A percentile compares a stretch with the other conserved stretches of the same genome.
These are phyloP conservation scores for Prietella phreatophila DNA, from an alignment of 2,113 vertebrate genomes.

Conservation along the genomic window DNA sequence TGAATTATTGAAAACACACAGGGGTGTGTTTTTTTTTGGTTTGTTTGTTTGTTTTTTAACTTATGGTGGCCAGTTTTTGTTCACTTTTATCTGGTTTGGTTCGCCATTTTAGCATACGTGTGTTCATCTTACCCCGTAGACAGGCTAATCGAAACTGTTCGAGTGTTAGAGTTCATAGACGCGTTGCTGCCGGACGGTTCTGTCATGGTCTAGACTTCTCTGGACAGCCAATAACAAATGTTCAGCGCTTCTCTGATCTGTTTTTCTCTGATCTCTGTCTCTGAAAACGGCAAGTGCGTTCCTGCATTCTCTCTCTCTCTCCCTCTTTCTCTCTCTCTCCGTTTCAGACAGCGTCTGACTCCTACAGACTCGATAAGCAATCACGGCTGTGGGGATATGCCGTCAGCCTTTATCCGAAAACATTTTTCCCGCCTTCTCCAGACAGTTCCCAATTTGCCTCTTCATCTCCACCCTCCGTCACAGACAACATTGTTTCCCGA, in stretches of 20 bases:
- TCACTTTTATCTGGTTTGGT: neutral
- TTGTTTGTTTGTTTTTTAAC: neutral
- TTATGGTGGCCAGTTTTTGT: neutral
- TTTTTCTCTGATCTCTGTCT: neutral
- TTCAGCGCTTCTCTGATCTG: neutral
- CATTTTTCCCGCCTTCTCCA: neutral
- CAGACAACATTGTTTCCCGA: conserved; percentile 19
- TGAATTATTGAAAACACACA: conserved; percentile 21
- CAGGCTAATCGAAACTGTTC: neutral
- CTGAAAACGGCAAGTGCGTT: neutral
- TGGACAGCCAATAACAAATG: neutral
- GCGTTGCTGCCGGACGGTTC: neutral
- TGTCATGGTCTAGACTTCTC: neutral
- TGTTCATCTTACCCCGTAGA: neutral
- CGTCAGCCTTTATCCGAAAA: conserved; percentile 24
- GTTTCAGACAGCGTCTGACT: conserved; percentile 39
- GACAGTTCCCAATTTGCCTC: conserved; percentile 39
- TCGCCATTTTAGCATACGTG: too few relatives aligned
- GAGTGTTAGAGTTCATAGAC: neutral
- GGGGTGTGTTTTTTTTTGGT: neutral
- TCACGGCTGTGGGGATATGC: conserved; percentile 25
- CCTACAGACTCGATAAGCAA: conserved; percentile 40
- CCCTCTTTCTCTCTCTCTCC: neutral
- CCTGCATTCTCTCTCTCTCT: neutral
- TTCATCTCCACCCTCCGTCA: conserved; percentile 46